Base-by-base conservation (phyloP, 1,140 invertebrate genomes). In the Pseudobourletiella spinata region DNA sequence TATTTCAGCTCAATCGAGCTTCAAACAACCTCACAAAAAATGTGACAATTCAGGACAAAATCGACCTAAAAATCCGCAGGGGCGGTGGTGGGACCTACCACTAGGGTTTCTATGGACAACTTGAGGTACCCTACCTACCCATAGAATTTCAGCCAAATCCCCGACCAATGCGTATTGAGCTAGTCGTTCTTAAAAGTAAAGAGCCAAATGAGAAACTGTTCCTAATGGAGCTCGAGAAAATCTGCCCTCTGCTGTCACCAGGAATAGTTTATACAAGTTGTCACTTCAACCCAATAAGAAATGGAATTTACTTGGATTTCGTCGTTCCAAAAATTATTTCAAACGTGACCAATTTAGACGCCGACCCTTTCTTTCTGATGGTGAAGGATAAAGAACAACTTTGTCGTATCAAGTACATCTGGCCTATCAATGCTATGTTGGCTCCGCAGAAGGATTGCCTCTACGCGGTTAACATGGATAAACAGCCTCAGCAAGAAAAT, bases 281-380 rank as follows among this genome's bases (percentile, higher is more conserved):
- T 22, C n/a, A 25, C 2, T 14, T 32, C 1, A 43, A 20, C 2
- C 26, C 2, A 43, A 32, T 3, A 24, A 32, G 24, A 8, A 8
- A 35, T 0, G 3, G 28, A 55, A n/a, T 66, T 0, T 11, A 59
- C 0, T 4, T 66, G 24, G 48, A 59, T 0, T 66, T 62, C 18
- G 2, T 59, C n/a, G 54, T 66, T 0, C 64, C 59, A 1, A 28
- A 46, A 22, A 44, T 66, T 0, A 59, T 50, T 24, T 15, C 20
- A 6, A 55, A 58, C 11, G 4, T 63, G 3, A 63, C 60, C 0
- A 55, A 59, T 8, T 32, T 66, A 1, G 20, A 63, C 15, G 60
- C 64, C 1, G 64, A 66, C 35, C 55, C 64, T 22, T 66, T 66
- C 16, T 15, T 26, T 1, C 28, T 66, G 2, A 44, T 66, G 25